Evolutionary conservation across 2,797 vertebrate species (phyloP).

Genomic region (Gymnopithys bicolor): DNA sequence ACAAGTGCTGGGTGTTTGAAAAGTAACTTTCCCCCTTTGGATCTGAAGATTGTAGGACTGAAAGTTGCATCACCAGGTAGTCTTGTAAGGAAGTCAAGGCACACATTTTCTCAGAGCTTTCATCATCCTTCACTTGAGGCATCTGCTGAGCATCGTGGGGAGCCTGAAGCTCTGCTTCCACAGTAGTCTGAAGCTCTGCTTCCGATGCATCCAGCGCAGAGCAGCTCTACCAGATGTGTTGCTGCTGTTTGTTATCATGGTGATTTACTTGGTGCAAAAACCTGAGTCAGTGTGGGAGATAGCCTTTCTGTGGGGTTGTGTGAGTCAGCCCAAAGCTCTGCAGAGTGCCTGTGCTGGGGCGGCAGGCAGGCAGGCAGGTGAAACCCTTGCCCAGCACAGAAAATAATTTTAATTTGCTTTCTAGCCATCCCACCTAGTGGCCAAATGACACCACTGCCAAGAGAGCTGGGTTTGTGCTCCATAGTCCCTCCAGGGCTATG

Average conservation of each 20-base stretch:
- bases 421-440: constrained; percentile 56
- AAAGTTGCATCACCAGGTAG: not conserved
- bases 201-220: not conserved
- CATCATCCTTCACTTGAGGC: not conserved
- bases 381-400: not conserved
- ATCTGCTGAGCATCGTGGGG: not conserved
- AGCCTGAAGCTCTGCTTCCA: not conserved
- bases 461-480: not conserved
- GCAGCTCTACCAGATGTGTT: constrained; percentile 5
- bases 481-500: not conserved
- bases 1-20: not conserved
- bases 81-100: not conserved
- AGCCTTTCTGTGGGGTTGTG: not conserved
- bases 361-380: not conserved
- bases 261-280: constrained; percentile 1
- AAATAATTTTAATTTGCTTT: not conserved
- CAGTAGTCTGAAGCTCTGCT: not conserved
- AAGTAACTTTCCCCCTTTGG: not conserved
- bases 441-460: constrained; percentile 21
- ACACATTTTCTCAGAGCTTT: fast-evolving
- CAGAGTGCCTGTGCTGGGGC: not conserved
- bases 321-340: constrained; percentile 34
- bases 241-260: constrained; percentile 13
- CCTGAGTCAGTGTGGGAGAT: constrained; percentile 13
- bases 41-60: not conserved